Conservation (phyloP, 2,797 vertebrate genomes). For the Spinus olivaceus region DNA sequence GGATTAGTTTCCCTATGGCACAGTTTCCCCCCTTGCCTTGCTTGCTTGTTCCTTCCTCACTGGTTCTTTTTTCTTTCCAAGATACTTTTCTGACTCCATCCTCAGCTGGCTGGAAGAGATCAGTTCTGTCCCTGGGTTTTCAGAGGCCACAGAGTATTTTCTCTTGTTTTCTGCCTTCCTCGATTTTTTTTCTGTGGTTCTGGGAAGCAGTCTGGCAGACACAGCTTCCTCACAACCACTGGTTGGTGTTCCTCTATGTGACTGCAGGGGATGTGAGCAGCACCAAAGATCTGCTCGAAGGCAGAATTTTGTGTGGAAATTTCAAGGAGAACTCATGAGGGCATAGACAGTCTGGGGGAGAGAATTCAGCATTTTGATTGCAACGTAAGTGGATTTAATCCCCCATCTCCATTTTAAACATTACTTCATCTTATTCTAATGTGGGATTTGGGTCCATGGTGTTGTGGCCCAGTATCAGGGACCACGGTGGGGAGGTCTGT, state of each 20-base stretch:
- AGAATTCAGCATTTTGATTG: neutral
- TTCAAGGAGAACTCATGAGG: neutral
- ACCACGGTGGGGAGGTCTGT: neutral
- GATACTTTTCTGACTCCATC: neutral
- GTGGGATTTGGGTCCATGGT: neutral
- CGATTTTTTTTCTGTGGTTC: neutral
- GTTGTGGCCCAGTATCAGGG: neutral
- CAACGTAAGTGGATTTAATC: rapidly evolving
- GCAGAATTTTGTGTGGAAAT: neutral
- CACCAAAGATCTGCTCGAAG: neutral
- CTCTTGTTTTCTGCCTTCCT: neutral
- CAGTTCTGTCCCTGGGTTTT: neutral
- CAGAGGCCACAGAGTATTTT: neutral
- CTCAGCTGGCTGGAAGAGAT: neutral
- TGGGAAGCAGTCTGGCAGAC: neutral
- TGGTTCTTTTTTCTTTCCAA: neutral
- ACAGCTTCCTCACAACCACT: neutral
- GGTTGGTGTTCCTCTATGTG: neutral
- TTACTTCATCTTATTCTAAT: neutral
- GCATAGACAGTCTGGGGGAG: neutral
- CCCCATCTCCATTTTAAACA: neutral
- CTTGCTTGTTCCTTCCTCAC: neutral
- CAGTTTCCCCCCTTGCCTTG: neutral
- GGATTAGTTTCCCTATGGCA: neutral
- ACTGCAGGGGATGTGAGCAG: neutral